Evolutionary conservation across 2,888 invertebrate species (phyloP), one percentile per base, ranked within the genome.

Genomic region (Latrodectus hesperus): DNA sequence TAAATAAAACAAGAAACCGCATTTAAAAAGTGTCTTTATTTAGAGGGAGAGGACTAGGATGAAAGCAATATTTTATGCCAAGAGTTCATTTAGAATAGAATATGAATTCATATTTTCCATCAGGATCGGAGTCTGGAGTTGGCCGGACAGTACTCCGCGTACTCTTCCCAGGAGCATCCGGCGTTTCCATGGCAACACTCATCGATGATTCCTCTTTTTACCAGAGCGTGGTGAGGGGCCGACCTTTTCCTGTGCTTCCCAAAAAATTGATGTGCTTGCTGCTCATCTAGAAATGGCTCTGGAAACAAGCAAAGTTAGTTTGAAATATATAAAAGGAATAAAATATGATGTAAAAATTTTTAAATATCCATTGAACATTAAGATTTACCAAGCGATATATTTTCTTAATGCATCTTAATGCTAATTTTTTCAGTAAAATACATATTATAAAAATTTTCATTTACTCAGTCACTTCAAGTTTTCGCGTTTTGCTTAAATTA

Each of bases 121-220:
- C 81, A 90, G 16, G 80, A 77, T 65, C 90, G 73, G 11, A 90
- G 76, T 79, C 92, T 82, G 22, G 91, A 94, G 90, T 94, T 94
- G 52, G 94, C 93, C 6, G 94, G 94, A 91, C 94, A 94, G 91
- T 94, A 94, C 91, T 94, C 94, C 9, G 94, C 94, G 90, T 94
- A 94, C 91, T 94, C 94, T 91, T 94, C 94, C 94, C 94, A 94
- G 78, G 94, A 94, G 90, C 94, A 94, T 5, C 93, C 91, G 1
- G 78, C 84, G 9, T 84, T 87, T 68, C 93, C 93, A 90, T 93
- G 93, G 91, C 94, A 94, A 90, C 94, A 94, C 91, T 94, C 94
- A 70, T 93, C 93, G 16, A 94, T 94, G 65, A 94, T 94, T 38
- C 91, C 90, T 26, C 91, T 67, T 82, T 91, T 91, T 1, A 78